Base-by-base conservation (phyloP, 2,113 vertebrate species). In the Suncus etruscus region DNA sequence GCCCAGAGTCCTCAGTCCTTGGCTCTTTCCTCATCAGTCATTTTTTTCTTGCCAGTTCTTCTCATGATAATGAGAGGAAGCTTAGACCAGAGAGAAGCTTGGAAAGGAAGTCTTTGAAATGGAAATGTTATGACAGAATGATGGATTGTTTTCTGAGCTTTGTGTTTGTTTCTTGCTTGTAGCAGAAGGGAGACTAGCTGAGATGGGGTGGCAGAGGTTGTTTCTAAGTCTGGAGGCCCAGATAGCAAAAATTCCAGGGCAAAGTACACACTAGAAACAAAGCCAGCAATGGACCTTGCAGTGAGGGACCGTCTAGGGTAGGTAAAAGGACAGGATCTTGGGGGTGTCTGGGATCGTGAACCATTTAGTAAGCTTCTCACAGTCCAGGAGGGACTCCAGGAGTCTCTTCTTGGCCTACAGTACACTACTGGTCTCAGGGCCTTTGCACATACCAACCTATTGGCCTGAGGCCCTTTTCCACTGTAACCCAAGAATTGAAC, bases 71-170 rank as follows among this genome's bases (percentile, higher is more conserved):
- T 83, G 74, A 95, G 90, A 94, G 94, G 94, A 90, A 95, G 94
- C 39, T 72, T 89, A 69, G 94, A 94, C 88, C 58, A 3, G 24
- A 68, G 90, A 87, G 86, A 77, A 72, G 86, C 94, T 74, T 76
- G 25, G 77, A 82, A 86, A 70, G 92, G 93, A 95, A 95, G 89
- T 58, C 94, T 96, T 96, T 94, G 95, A 94, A 94, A 94, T 96
- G 95, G 95, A 96, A 96, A 97, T 96, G 94, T 94, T 97, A 27
- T 97, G 96, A 96, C 96, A 97, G 89, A 95, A 93, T 96, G 96
- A 97, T 95, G 91, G 95, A 95, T 96, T 94, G 90, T 93, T 95
- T 96, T 94, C 88, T 7, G 93, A 85, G 94, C 92, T 76, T 77
- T 18, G 61, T 58, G 29, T 83, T 86, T 90, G 93, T 86, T 96